Evolutionary conservation across 2,113 vertebrate species (phyloP).

Genomic region (Gymnorhina tibicen): DNA sequence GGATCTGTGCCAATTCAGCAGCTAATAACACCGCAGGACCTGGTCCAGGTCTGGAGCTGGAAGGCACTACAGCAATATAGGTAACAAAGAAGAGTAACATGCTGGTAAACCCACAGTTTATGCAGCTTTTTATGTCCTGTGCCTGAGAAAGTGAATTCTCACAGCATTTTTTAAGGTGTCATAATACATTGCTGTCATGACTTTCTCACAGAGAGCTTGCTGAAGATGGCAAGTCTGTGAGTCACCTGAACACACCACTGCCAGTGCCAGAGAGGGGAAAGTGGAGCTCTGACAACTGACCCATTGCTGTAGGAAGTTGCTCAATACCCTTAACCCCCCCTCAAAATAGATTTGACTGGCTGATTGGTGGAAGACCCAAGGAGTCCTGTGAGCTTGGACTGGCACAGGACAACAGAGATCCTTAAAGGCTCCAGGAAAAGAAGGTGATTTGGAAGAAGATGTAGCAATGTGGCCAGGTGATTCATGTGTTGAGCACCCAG

Average conservation of each 20-base stretch:
- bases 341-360: background rate
- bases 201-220: background rate
- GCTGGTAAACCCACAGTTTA: background rate
- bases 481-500: background rate
- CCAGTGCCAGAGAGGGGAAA: background rate
- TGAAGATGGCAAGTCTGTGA: background rate
- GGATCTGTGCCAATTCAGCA: background rate
- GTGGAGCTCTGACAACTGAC: background rate
- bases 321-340: background rate
- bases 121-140: background rate
- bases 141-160: background rate
- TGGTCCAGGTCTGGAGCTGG: background rate
- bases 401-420: background rate
- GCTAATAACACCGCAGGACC: background rate
- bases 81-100: background rate
- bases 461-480: background rate
- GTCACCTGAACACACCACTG: background rate
- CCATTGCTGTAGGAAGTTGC: background rate
- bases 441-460: background rate
- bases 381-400: background rate
- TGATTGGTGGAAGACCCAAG: background rate
- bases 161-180: background rate
- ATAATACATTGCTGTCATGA: accelerated
- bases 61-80: background rate
- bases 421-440: background rate